phyloP scores from a whole-genome alignment of 2,113 vertebrate genomes.

The Mirza zaza region DNA sequence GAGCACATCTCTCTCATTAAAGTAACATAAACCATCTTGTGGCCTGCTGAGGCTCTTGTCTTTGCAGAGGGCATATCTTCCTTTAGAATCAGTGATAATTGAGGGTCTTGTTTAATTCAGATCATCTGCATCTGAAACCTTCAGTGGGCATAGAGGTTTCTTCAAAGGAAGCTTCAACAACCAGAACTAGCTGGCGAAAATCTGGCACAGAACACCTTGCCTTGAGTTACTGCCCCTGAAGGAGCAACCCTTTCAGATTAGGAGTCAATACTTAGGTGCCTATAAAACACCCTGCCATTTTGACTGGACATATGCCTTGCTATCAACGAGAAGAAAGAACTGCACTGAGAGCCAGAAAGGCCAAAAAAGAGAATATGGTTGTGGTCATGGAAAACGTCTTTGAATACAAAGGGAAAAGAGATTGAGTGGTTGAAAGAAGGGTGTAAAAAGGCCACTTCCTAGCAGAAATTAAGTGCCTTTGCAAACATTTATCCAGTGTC shows the following conservation, averaged over 20 bases:
- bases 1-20: background rate
- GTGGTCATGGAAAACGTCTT: background rate
- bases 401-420: background rate
- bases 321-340: background rate
- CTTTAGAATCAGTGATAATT: background rate
- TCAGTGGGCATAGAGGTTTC: background rate
- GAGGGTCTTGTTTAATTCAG: slow-evolving; percentile 20
- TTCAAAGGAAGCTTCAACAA: background rate
- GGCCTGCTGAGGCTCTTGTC: background rate
- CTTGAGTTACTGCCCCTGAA: background rate
- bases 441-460: background rate
- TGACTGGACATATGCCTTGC: background rate
- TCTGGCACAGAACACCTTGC: background rate
- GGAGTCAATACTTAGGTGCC: background rate
- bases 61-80: background rate
- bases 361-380: background rate
- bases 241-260: background rate
- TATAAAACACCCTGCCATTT: background rate
- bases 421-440: background rate
- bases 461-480: background rate
- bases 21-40: background rate
- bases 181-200: background rate
- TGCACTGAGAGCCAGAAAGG: background rate
- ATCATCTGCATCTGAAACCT: background rate
- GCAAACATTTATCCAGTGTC: background rate